Evolutionary conservation across 2,797 vertebrate genomes (phyloP), one percentile per base, ranked within the genome.

Genomic region (Hydrocynus forskahlii): DNA sequence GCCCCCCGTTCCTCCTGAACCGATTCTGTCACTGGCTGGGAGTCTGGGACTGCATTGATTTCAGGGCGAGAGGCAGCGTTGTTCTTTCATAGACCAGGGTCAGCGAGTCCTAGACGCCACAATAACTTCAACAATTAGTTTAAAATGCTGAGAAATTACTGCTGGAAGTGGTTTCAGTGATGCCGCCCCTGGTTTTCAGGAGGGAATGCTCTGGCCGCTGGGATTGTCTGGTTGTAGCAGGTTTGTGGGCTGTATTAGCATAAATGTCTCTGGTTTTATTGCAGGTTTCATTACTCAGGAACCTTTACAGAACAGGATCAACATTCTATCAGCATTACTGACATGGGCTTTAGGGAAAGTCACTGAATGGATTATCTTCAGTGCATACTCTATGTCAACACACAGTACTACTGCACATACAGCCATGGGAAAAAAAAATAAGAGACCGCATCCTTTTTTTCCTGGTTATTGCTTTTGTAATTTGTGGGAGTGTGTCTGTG

Each of bases 1-100:
- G 50, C 38, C 67, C 76, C 57, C n/a, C 29, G 13, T 67, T 76
- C 62, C 50, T 17, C 21, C 62, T 69, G 70, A 81, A 66, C 81
- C 60, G 67, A 75, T 78, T 66, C 62, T 78, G 79, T 66, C 76
- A 63, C 60, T 78, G 81, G 52, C 62, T 55, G 5, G 25, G 35
- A 57, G 75, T 66, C 68, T 75, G 81, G 62, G 50, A 35, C 62
- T 14, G 17, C 62, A 77, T 64, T 77, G 75, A 77, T 77, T 66
- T 19, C 19, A 23, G 38, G 75, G 45, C 17, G 38, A 70, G 52
- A 14, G 71, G 67, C 72, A 48, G 17, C 57, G 57, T 66, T 48
- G 78, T 23, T 45, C 67, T 48, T 55, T 55, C 66, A 73, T 74
- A 66, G 45, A 66, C 59, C 55, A 66, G 78, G 78, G 78, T 80